These are phyloP conservation scores for Pseudorectes ferrugineus DNA, from an alignment of 2,113 vertebrate genomes.

Conservation along the genomic window DNA sequence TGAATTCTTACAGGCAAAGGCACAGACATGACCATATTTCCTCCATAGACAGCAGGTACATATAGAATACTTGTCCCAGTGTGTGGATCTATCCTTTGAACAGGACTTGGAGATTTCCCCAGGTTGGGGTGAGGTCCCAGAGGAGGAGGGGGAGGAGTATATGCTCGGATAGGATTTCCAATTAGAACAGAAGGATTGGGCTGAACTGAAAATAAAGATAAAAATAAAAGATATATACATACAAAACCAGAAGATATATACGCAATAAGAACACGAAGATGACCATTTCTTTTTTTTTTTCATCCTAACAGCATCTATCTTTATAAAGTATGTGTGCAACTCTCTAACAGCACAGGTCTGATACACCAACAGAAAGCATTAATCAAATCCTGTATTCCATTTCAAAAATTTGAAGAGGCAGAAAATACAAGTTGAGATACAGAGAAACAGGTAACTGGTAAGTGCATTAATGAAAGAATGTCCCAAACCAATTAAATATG, in stretches of 20 bases:
- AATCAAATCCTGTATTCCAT: neutral
- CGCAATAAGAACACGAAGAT: neutral
- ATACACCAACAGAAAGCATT: neutral
- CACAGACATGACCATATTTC: conserved; percentile 99
- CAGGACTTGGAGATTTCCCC: conserved; percentile 97
- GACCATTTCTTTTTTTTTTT: neutral
- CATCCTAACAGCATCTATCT: neutral
- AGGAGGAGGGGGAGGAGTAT: conserved; percentile 85
- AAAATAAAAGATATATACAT: neutral
- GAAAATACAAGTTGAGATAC: neutral
- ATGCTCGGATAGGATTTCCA: conserved; percentile 94
- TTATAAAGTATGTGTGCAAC: neutral
- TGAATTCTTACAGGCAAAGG: conserved; percentile 89
- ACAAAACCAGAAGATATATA: neutral
- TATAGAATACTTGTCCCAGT: conserved; percentile 97
- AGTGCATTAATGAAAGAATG: neutral
- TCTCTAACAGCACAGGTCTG: neutral
- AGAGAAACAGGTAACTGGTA: neutral
- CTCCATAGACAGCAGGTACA: conserved; percentile 96
- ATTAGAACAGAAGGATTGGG: conserved; percentile 92
- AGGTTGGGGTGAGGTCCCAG: conserved; percentile 85
- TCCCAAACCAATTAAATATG: neutral
- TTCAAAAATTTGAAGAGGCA: neutral
- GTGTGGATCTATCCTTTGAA: conserved; percentile 97
- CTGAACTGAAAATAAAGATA: conserved; percentile 80